phyloP scores from a whole-genome alignment of 1,140 invertebrate genomes.

The Magallana gigas region DNA sequence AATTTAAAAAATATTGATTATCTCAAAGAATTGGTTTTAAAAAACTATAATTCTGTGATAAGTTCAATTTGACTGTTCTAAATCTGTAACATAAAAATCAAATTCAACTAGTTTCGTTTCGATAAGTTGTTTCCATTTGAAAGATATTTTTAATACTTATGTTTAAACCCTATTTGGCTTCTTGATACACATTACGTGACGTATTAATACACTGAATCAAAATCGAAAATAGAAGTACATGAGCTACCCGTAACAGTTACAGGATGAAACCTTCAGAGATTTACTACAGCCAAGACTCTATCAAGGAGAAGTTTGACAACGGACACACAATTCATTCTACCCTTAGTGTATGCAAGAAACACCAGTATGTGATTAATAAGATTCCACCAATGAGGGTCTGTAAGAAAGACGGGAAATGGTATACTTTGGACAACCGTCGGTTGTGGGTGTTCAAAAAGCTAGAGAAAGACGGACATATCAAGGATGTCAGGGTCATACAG shows the following conservation, averaged over 20 bases:
- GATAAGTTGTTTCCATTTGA: too few species aligned
- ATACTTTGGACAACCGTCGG: constrained; percentile 49
- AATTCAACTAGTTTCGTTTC: too few species aligned
- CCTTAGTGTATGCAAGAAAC: background rate
- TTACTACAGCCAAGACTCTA: constrained; percentile 40
- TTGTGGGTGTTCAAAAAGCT: constrained; percentile 53
- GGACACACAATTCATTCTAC: constrained; percentile 31
- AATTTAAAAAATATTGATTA: too few species aligned
- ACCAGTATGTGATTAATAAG: constrained; percentile 21
- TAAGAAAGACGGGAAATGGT: constrained; percentile 51
- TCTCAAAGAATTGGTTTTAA: too few species aligned
- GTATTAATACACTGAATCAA: too few species aligned
- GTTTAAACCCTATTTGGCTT: too few species aligned
- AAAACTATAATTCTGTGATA: too few species aligned
- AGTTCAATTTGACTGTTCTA: too few species aligned
- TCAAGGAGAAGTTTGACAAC: constrained; percentile 36
- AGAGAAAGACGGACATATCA: constrained; percentile 25
- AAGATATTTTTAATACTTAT: too few species aligned
- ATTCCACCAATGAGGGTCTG: constrained; percentile 48
- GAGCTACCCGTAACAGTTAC: background rate
- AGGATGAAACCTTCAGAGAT: constrained; percentile 47
- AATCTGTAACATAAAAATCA: too few species aligned
- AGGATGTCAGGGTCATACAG: constrained; percentile 16
- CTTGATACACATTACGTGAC: too few species aligned
- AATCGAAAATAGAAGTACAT: too few species aligned